phyloP scores from a whole-genome alignment of 2,888 invertebrate genomes.

The Polymixis flavicincta region DNA sequence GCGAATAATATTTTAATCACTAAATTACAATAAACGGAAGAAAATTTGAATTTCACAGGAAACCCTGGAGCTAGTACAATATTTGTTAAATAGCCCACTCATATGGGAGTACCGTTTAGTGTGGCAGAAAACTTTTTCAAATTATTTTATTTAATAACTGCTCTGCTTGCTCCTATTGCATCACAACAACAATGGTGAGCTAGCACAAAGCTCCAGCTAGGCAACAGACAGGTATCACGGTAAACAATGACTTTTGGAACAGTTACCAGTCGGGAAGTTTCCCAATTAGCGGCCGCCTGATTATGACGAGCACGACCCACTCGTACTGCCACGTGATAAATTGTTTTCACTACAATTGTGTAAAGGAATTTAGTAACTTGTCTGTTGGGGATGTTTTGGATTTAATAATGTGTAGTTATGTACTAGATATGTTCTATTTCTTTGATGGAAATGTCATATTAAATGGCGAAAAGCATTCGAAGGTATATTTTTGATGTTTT shows the following conservation, averaged over 20 bases:
- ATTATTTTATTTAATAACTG: slow-evolving; percentile 25
- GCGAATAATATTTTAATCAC: no score
- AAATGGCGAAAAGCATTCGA: neutral
- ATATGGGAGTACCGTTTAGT: neutral
- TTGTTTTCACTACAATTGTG: slow-evolving; percentile 51
- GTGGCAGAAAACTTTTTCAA: neutral
- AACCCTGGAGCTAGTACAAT: no score
- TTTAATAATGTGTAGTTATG: slow-evolving; percentile 1
- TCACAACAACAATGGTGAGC: slow-evolving; percentile 25
- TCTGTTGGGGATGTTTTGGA: slow-evolving; percentile 9
- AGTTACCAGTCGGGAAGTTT: slow-evolving; percentile 70
- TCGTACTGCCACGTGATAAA: slow-evolving; percentile 52
- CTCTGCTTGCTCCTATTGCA: slow-evolving; percentile 14
- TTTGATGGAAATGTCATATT: neutral
- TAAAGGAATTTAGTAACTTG: slow-evolving; percentile 16
- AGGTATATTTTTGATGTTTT: neutral
- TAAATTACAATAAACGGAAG: no score
- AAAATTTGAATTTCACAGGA: no score
- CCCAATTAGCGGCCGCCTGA: slow-evolving; percentile 71
- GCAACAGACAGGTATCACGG: slow-evolving; percentile 52
- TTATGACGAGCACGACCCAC: slow-evolving; percentile 60
- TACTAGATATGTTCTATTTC: neutral
- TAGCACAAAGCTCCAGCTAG: slow-evolving; percentile 44
- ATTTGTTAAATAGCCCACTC: neutral
- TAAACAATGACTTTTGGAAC: slow-evolving; percentile 72